A percentile compares a stretch with the other conserved stretches of the same genome.
phyloP scores from a whole-genome alignment of 37 sponge, comb jelly and placozoan species.

The Hexactinellida sp. region DNA sequence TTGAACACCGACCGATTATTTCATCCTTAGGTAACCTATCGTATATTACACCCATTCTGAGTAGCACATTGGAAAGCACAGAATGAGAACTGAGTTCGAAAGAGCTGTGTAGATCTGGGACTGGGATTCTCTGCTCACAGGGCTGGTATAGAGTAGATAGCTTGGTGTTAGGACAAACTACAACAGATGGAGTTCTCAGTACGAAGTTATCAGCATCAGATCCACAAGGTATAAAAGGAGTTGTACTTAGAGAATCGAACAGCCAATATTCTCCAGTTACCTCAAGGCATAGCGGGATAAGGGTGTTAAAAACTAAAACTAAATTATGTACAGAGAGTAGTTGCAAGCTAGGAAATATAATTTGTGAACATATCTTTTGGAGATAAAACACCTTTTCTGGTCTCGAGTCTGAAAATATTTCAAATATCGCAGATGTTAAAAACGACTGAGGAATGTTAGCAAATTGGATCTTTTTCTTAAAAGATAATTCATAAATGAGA shows the following conservation, averaged over 20 bases:
- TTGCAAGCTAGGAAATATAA: not conserved
- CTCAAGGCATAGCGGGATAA: not conserved
- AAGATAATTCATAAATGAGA: not conserved
- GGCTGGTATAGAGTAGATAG: not conserved
- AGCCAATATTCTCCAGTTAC: not conserved
- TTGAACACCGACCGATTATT: not conserved
- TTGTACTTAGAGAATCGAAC: not conserved
- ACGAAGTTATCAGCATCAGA: not conserved
- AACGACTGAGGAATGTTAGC: not conserved
- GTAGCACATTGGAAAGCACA: not conserved
- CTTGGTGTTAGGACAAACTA: not conserved
- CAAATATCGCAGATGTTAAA: not conserved
- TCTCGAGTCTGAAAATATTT: not conserved
- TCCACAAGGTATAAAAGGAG: not conserved
- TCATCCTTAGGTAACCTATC: not conserved
- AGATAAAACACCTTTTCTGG: not conserved
- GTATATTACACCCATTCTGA: not conserved
- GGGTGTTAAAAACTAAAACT: not conserved
- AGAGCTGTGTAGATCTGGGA: not conserved
- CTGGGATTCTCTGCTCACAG: not conserved
- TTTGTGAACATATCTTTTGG: not conserved
- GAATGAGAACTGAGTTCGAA: not conserved
- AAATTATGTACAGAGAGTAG: not conserved
- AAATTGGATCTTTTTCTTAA: not conserved
- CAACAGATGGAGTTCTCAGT: not conserved